Base-by-base conservation (phyloP, 2,888 invertebrate species). In the Chrysomela aeneicollis region DNA sequence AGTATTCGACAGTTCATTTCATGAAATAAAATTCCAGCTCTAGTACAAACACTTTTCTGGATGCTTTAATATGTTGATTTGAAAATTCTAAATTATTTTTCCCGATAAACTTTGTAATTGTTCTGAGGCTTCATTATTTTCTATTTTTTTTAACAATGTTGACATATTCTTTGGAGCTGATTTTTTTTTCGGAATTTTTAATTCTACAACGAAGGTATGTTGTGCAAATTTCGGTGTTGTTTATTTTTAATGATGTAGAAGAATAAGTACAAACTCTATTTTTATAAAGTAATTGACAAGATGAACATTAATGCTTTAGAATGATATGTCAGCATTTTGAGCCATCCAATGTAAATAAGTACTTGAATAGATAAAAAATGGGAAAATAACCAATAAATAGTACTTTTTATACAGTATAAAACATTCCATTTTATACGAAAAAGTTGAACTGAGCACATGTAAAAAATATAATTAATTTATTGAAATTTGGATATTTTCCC, bases 351-450 rank as follows among this genome's bases (percentile, higher is more conserved):
- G 77, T 80, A 78, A 71, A 80, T 79, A 78, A 70, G 80, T 79
- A 78, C 73, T 72, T 72, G 71, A 73, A 68, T 53, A 64, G 60
- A 67, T 47, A 42, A 42, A 68, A 74, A 73, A 73, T 77, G 79
- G 73, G 79, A 79, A 79, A 80, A 79, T 79, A 80, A 80, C 77
- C 80, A 78, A 57, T 57, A 17, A 73, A 51, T 51, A 15, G 47
- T 46, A 61, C 70, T 73, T 71, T 72, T 72, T 74, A 49, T 70
- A 70, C 71, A 73, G 74, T 74, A 76, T 76, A 77, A 77, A 76
- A 77, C 81, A 81, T 81, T 81, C 81, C 82, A 81, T 80, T 80
- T 81, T 81, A 74, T 80, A 78, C 76, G 70, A 72, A 57, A 61
- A 30, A 53, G 61, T 64, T 67, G 61, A 46, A 62, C 51, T 67